Percentiles rank a stretch among this genome's conserved stretches.
Evolutionary conservation across 2,797 vertebrate genomes (phyloP).

Genomic region (Okamejei kenojei): DNA sequence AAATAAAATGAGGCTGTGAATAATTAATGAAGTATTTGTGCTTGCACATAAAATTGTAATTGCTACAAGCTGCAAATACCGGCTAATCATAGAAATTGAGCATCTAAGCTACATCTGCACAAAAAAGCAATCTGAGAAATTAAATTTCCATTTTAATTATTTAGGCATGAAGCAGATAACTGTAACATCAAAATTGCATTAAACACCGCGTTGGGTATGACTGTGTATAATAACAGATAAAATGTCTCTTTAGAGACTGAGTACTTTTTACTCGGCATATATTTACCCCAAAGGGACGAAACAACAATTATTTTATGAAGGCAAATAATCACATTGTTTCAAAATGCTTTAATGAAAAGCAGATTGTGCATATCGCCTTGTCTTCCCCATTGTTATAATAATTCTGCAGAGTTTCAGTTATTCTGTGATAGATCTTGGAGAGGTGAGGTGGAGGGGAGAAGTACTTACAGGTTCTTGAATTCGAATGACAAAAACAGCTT

Average conservation of each 20-base stretch:
- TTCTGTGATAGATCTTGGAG: not conserved
- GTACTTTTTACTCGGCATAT: not conserved
- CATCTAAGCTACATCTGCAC: not conserved
- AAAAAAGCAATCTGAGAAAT: constrained; percentile 23
- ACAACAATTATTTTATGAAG: constrained; percentile 34
- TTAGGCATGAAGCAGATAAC: constrained; percentile 18
- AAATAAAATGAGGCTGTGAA: constrained; percentile 25
- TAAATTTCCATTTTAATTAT: constrained; percentile 39
- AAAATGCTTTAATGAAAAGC: constrained; percentile 31
- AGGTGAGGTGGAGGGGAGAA: too few species aligned
- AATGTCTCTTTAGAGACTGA: constrained; percentile 25
- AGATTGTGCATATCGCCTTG: constrained; percentile 11
- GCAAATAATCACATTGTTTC: constrained; percentile 30
- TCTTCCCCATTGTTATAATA: constrained; percentile 3
- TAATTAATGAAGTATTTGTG: constrained; percentile 28
- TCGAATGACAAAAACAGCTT: not conserved
- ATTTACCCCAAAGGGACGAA: constrained; percentile 37
- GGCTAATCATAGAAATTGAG: not conserved
- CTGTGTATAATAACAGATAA: constrained; percentile 30
- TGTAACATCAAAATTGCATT: constrained; percentile 26
- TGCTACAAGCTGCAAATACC: constrained; percentile 16
- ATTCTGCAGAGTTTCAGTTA: not conserved
- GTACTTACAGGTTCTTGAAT: not conserved
- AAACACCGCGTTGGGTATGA: not conserved
- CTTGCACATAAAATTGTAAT: not conserved